Percentiles rank a stretch among this genome's conserved stretches.
Evolutionary conservation across 2,797 vertebrate species (phyloP).

Genomic region (Phataginus tetradactyla): DNA sequence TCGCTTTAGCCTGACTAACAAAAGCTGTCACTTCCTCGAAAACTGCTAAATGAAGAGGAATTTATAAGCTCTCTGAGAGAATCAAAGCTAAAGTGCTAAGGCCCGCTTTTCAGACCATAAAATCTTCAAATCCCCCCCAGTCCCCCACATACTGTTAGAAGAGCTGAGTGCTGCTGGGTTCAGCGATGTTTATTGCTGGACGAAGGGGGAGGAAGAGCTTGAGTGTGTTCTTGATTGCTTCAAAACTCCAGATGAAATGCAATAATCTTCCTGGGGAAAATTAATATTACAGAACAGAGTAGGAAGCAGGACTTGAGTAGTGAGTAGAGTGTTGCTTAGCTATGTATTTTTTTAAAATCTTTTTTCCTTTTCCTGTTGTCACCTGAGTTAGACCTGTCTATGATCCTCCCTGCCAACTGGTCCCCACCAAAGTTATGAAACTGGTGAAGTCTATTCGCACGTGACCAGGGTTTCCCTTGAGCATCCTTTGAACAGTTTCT

Average conservation of each 20-base stretch:
- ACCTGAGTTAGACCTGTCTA: background rate
- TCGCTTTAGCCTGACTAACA: slow-evolving; percentile 77
- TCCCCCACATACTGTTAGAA: background rate
- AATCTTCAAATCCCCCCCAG: slow-evolving; percentile 56
- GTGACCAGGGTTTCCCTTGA: background rate
- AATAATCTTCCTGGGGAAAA: background rate
- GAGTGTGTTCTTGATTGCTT: background rate
- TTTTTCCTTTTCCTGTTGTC: background rate
- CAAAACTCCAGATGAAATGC: background rate
- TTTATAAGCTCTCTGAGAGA: slow-evolving; percentile 77
- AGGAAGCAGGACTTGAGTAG: slow-evolving; percentile 4
- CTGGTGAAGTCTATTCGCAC: background rate
- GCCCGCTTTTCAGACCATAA: slow-evolving; percentile 76
- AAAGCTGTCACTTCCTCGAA: slow-evolving; percentile 77
- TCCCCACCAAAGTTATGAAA: background rate
- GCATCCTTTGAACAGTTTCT: background rate
- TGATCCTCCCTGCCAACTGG: background rate
- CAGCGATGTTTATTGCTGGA: background rate
- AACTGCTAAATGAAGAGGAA: slow-evolving; percentile 78
- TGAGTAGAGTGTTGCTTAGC: background rate
- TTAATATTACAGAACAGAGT: background rate
- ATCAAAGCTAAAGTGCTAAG: slow-evolving; percentile 72
- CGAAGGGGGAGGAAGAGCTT: background rate
- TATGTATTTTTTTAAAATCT: background rate
- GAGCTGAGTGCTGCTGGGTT: background rate